Base-by-base conservation (phyloP, 1,140 invertebrate species). In the Telenomus remus region DNA sequence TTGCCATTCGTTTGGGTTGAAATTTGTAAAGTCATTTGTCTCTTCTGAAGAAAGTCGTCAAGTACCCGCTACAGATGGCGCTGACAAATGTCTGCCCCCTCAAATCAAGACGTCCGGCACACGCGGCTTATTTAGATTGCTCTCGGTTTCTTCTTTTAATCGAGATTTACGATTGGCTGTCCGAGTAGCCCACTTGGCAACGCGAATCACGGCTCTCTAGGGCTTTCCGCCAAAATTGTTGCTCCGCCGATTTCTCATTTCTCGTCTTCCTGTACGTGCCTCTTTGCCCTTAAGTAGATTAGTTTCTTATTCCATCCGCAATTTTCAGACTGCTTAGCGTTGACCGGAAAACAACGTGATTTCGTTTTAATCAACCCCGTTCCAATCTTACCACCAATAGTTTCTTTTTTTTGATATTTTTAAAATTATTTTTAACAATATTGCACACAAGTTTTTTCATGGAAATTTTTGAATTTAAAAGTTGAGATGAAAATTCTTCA, bases 151-250 rank as follows among this genome's bases (percentile, higher is more conserved):
- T 60, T 59, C 69, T 53, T 59, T 54, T 73, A 65, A 73, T 73
- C 55, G 55, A 73, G 69, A 73, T 65, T 73, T 65, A 73, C 69
- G 54, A 27, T 44, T 19, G 12, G 42, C 55, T 47, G 48, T 54
- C 54, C 59, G 44, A 61, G 35, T 74, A 74, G 61, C 46, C 70
- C 46, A 74, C 61, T 66, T 74, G 63, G 71, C 71, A 61, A 66
- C 12, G 42, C 59, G 60, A 63, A 56, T 55, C 57, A 55, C 68
- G 57, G 47, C 12, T 53, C 27, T 35, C 27, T n/a, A 51, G 51
- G 59, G 59, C 60, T 64, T 57, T 55, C 9, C 49, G 55, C 70
- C 57, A 74, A 74, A 60, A 60, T 70, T 70, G 66, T 60, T 70
- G 66, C 66, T 70, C 54, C 50, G 56, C 12, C 43, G 66, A 70